Base-by-base conservation (phyloP, 2,888 invertebrate species). In the Oscheius myriophilus region DNA sequence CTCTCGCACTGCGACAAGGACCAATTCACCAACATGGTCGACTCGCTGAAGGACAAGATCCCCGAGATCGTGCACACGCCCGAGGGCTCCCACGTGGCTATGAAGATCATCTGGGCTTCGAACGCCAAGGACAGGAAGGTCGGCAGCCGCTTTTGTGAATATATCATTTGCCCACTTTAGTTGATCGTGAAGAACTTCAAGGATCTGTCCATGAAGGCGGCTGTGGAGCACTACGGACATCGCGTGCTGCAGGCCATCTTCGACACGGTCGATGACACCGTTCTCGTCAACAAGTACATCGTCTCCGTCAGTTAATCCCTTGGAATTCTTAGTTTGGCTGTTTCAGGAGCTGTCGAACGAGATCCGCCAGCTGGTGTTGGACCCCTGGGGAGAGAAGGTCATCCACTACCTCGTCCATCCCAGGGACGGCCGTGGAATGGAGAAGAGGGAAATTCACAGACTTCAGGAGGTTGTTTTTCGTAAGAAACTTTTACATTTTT, bases 211-310 rank as follows among this genome's bases (percentile, higher is more conserved):
- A 89, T 91, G 4, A 91, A 93, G 67, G 90, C 95, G 12, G 92
- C 92, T 62, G 91, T 91, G 73, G 95, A 96, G 80, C 93, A 96
- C 87, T 91, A 93, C 78, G 96, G 95, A 0, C 92, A 95, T 87
- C 89, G 78, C 23, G 78, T 78, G 14, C 88, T 96, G 33, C 89
- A 95, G 73, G 91, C 93, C 0, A 90, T 96, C 74, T 91, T 96
- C 77, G 96, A 96, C 87, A 90, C 91, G 0, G 92, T 95, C 1
- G 96, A 97, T 87, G 96, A 97, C 86, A 96, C 96, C 0, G 93
- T 93, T 65, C 90, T 96, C 0, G 90, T 95, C 23, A 92, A 92
- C 83, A 96, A 96, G 87, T 91, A 92, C 53, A 85, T 90, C 54
- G 75, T 89, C 1, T 87, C 88, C 77, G 89, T 89, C 76, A 79